These are phyloP conservation scores for Lepidotrigona ventralis DNA, from an alignment of 1,140 invertebrate genomes.

Conservation along the genomic window DNA sequence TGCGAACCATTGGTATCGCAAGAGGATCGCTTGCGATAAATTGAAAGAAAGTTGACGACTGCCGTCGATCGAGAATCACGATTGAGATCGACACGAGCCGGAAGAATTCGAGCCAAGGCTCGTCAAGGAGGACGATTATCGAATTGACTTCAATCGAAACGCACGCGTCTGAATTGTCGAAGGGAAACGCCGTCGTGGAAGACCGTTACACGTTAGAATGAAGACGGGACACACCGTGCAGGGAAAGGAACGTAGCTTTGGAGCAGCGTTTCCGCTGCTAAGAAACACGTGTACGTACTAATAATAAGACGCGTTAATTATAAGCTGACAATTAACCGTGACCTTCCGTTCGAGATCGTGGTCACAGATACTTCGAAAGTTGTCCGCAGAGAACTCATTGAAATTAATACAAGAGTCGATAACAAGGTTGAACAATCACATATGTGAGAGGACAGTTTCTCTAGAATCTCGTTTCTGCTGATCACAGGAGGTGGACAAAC, in stretches of 20 bases:
- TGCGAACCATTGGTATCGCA: neutral
- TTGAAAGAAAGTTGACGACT: too few species aligned
- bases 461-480: too few species aligned
- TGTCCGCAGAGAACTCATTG: neutral
- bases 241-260: conserved; percentile 21
- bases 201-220: conserved; percentile 17
- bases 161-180: conserved; percentile 62
- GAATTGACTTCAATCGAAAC: conserved; percentile 64
- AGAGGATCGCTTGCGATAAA: neutral
- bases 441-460: too few species aligned
- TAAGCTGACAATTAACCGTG: conserved; percentile 42
- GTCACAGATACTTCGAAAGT: neutral
- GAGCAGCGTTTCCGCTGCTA: conserved; percentile 8
- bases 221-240: neutral
- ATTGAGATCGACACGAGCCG: conserved; percentile 27
- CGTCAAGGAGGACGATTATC: conserved; percentile 61
- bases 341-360: conserved; percentile 10
- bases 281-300: conserved; percentile 32
- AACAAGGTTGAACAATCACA: neutral
- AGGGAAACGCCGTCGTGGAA: conserved; percentile 61
- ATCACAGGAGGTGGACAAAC: too few species aligned
- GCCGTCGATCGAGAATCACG: neutral
- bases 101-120: conserved; percentile 35
- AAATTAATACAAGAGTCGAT: neutral
- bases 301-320: conserved; percentile 41